phyloP scores from a whole-genome alignment of 2,797 vertebrate genomes.

The Enteromius paludinosus region DNA sequence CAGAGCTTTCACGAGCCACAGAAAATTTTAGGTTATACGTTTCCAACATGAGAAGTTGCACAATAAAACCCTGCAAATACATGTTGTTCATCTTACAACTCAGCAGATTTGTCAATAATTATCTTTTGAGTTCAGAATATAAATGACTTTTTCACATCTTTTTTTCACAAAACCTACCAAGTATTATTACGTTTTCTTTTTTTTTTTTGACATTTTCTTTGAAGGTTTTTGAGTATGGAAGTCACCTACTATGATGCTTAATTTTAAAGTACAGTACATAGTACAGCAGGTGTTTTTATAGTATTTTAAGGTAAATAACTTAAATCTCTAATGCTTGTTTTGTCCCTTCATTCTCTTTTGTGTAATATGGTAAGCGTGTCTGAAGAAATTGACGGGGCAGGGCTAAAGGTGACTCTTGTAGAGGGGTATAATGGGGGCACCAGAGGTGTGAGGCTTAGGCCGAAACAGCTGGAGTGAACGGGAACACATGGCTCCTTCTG shows the following conservation, averaged over 20 bases:
- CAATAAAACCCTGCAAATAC: conserved; percentile 47
- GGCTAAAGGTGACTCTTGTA: conserved; percentile 29
- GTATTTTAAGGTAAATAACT: neutral
- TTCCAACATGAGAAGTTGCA: conserved; percentile 56
- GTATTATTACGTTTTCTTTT: neutral
- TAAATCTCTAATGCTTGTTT: neutral
- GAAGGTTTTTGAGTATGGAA: neutral
- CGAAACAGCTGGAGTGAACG: conserved; percentile 61
- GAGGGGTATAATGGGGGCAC: conserved; percentile 12
- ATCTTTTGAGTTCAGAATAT: conserved; percentile 1
- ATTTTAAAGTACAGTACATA: neutral
- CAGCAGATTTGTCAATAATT: neutral
- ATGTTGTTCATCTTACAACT: neutral
- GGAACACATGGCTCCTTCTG: conserved; percentile 63
- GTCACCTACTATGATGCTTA: neutral
- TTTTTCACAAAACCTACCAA: neutral
- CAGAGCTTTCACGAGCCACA: conserved; percentile 39
- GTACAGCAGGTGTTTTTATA: neutral
- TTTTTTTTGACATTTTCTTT: neutral
- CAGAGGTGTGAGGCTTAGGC: conserved; percentile 58
- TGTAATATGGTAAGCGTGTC: neutral
- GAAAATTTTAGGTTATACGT: conserved; percentile 52
- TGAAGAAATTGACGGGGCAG: neutral
- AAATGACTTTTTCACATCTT: neutral
- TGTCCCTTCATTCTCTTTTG: neutral